Base-by-base conservation (phyloP, 2,888 invertebrate species). In the Heliconius charithonia region DNA sequence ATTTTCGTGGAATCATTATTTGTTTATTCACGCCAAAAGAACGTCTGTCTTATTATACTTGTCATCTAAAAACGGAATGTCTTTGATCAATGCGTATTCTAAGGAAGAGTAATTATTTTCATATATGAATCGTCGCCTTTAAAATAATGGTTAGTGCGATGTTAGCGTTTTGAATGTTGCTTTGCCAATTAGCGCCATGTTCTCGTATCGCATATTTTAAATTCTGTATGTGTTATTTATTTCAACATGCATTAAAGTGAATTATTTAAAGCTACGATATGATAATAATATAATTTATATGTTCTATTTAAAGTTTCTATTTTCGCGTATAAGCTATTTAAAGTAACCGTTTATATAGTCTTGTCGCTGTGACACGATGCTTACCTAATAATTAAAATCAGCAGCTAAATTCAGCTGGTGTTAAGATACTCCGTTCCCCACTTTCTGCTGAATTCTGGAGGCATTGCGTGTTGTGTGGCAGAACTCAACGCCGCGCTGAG, bases 21-120 rank as follows among this genome's bases (percentile, higher is more conserved):
- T 81, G 80, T 79, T 81, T 82, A 76, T 80, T 81, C 76, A 77
- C 79, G 78, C 75, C 74, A 80, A 80, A 81, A 82, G 81, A 82
- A 83, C 80, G 72, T 74, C 71, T 76, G 76, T 69, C 76, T 80
- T 78, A 82, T 81, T 81, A 82, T 74, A 82, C 80, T 76, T 81
- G 83, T 83, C 82, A 82, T 83, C 84, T 83, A 84, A 84, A 84
- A 81, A 80, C 82, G 81, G 84, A 82, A 84, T 82, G 83, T 82
- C 85, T 85, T 85, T 85, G 85, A 85, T 85, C 84, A 84, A 81
- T 83, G 82, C 80, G 79, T 82, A 76, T 85, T 85, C 83, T 79
- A 78, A 81, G 85, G 84, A 85, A 81, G 80, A 79, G 79, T 82
- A 79, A 84, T 83, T 83, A 84, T 83, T 81, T 82, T 84, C 80